Base-by-base conservation (phyloP, 2,113 vertebrate species). In the Megaleporinus macrocephalus region DNA sequence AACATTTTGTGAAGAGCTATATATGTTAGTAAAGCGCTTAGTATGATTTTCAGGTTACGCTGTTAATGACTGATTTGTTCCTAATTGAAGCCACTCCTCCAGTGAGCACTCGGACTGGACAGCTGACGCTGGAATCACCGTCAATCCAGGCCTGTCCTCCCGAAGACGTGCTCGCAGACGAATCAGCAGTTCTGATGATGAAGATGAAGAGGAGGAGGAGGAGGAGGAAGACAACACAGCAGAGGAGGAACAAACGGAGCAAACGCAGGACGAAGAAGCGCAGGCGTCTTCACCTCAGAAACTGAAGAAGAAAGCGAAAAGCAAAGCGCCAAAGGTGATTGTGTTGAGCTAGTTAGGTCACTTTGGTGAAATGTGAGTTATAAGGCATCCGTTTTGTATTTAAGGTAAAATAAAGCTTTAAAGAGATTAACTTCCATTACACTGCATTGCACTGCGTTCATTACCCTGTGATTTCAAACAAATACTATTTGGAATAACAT, bases 21-120 rank as follows among this genome's bases (percentile, higher is more conserved):
- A 6, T 36, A 6, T 36, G 3, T 36, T n/a, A n/a, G n/a, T n/a
- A n/a, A n/a, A n/a, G n/a, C n/a, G n/a, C 7, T 36, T 36, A 36
- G 36, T 36, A 36, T 36, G 36, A 44, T 9, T 44, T 44, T 53
- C 51, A 2, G n/a, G 44, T 27, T 26, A n/a, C 6, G 15, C 18
- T 18, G 13, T 20, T 61, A 27, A 16, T 55, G 26, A 57, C 11
- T 63, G 73, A 16, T 27, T 0, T 29, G 16, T 65, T 33, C 63
- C 22, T 29, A 15, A 62, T 1, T 63, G 11, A 88, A 99, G 97
- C 30, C 96, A 96, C 73, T 96, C 97, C 0, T 98, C 96, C 22
- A 97, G 97, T 36, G 93, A 96, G 24, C 97, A 97, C 33, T 99
- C 98, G 0, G 98, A 99, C 86, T 99, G 98, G 98, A 99, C 95